A percentile compares a stretch with the other conserved stretches of the same genome.
Evolutionary conservation across 2,113 vertebrate species (phyloP).

Genomic region (Xiphophorus couchianus): DNA sequence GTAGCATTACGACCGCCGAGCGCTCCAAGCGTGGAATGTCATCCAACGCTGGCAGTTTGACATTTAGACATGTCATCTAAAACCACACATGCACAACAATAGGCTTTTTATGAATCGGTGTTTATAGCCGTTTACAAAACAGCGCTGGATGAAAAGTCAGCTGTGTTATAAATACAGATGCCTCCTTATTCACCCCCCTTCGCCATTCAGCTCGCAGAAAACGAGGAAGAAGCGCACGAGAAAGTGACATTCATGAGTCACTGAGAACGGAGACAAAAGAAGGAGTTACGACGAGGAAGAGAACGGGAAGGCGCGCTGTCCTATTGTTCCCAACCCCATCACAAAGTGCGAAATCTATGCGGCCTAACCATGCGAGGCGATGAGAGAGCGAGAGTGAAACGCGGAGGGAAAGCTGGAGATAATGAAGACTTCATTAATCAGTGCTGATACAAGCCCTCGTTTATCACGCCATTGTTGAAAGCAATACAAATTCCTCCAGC

Average conservation of each 20-base stretch:
- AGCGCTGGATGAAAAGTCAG: constrained; percentile 33
- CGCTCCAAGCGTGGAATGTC: constrained; percentile 29
- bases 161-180: constrained; percentile 45
- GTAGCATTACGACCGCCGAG: constrained; percentile 36
- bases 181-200: constrained; percentile 45
- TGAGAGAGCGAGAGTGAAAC: constrained; percentile 52
- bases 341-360: constrained; percentile 46
- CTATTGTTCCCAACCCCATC: constrained; percentile 60
- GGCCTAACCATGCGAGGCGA: constrained; percentile 62
- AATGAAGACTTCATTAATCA: constrained; percentile 77
- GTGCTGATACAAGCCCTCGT: constrained; percentile 51
- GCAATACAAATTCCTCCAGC: constrained; percentile 42
- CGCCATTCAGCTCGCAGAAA: constrained; percentile 47
- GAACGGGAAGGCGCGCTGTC: constrained; percentile 33
- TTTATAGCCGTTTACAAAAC: constrained; percentile 21
- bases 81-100: constrained; percentile 19
- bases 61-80: constrained; percentile 38
- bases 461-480: constrained; percentile 66
- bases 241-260: constrained; percentile 64
- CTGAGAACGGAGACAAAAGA: constrained; percentile 49
- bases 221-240: background rate
- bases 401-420: constrained; percentile 61
- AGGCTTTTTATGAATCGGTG: constrained; percentile 28
- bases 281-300: constrained; percentile 38
- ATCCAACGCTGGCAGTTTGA: constrained; percentile 17